Percentiles rank a stretch among this genome's conserved stretches.
These are phyloP conservation scores for Amiota mariae DNA, from an alignment of 2,888 invertebrate genomes.

Conservation along the genomic window DNA sequence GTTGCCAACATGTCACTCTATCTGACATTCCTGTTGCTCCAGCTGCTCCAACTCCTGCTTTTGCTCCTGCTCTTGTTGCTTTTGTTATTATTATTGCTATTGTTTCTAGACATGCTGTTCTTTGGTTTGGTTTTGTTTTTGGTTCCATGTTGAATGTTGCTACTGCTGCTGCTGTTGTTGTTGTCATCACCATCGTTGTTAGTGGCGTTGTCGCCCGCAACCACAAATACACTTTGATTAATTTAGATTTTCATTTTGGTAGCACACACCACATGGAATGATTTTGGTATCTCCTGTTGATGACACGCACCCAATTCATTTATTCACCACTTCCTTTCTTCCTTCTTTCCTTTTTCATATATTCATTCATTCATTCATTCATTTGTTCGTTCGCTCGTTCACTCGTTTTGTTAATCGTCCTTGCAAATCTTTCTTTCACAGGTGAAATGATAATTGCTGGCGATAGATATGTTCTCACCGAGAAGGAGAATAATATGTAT, in stretches of 20 bases:
- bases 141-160: too few relatives aligned
- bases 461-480: conserved; percentile 88
- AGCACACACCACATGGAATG: background rate
- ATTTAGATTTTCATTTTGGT: conserved; percentile 25
- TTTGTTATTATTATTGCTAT: too few relatives aligned
- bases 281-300: background rate
- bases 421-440: conserved; percentile 69
- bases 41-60: too few relatives aligned
- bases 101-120: background rate
- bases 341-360: too few relatives aligned
- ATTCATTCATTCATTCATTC: too few relatives aligned
- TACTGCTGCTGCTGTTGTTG: too few relatives aligned
- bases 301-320: too few relatives aligned
- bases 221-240: conserved; percentile 25
- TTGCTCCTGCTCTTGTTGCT: too few relatives aligned
- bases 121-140: background rate
- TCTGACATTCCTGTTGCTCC: too few relatives aligned
- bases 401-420: background rate
- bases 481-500: conserved; percentile 86
- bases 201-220: background rate
- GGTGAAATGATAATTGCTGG: conserved; percentile 94
- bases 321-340: too few relatives aligned
- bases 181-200: background rate
- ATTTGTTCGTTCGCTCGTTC: too few relatives aligned
- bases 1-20: conserved; percentile 6